These are phyloP conservation scores for Ceraclea dissimilis DNA, from an alignment of 2,888 invertebrate genomes.

Conservation along the genomic window DNA sequence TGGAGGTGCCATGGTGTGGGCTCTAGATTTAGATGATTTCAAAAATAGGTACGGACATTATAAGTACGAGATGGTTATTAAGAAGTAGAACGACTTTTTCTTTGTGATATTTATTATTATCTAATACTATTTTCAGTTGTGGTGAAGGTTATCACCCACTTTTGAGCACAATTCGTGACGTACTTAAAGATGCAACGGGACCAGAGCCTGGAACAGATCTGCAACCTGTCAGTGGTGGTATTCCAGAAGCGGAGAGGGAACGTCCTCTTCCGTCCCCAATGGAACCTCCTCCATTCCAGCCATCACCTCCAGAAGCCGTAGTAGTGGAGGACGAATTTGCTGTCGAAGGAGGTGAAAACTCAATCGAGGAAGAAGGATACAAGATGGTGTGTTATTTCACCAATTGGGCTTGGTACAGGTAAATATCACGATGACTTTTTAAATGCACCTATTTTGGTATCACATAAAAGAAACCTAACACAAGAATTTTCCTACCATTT, in stretches of 20 bases:
- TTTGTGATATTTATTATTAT: no score
- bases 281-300: slow-evolving; percentile 1
- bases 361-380: slow-evolving; percentile 36
- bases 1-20: slow-evolving; percentile 89
- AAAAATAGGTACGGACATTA: slow-evolving; percentile 60
- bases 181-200: slow-evolving; percentile 48
- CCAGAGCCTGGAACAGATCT: slow-evolving; percentile 31
- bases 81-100: no score
- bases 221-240: background rate
- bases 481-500: slow-evolving; percentile 13
- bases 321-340: slow-evolving; percentile 29
- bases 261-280: background rate
- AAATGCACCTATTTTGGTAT: no score
- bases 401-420: slow-evolving; percentile 88
- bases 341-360: slow-evolving; percentile 29
- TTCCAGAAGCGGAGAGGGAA: background rate
- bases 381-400: slow-evolving; percentile 89
- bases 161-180: slow-evolving; percentile 66
- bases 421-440: slow-evolving; percentile 17
- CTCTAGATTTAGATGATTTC: slow-evolving; percentile 83
- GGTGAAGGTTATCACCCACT: slow-evolving; percentile 75
- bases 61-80: no score
- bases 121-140: slow-evolving; percentile 50
- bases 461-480: no score
- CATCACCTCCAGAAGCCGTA: slow-evolving; percentile 28